A percentile compares a stretch with the other conserved stretches of the same genome.
These are phyloP conservation scores for Auanema freiburgensis DNA, from an alignment of 2,888 invertebrate species.

Conservation along the genomic window DNA sequence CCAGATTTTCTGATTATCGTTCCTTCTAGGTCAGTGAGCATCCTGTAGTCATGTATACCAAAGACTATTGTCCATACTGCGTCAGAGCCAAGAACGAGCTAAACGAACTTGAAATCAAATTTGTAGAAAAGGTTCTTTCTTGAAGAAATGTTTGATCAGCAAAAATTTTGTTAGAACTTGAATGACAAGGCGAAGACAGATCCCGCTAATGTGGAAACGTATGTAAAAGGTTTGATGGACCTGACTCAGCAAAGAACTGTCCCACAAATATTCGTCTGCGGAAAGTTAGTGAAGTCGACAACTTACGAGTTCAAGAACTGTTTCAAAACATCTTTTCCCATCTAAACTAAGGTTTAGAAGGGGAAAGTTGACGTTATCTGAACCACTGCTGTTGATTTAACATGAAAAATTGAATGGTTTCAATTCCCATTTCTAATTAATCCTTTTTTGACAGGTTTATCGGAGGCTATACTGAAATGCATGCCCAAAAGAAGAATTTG, in stretches of 20 bases:
- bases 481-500: conserved; percentile 32
- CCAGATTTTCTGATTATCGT: too few species aligned
- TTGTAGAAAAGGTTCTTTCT: conserved; percentile 43
- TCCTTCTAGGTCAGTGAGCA: conserved; percentile 19
- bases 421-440: not conserved
- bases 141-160: conserved; percentile 2
- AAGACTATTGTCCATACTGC: conserved; percentile 57
- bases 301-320: not conserved
- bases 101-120: conserved; percentile 47
- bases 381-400: not conserved
- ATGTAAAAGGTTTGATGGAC: conserved; percentile 36
- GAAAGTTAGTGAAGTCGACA: conserved; percentile 30
- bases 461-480: conserved; percentile 41
- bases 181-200: conserved; percentile 27
- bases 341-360: too few species aligned
- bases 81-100: conserved; percentile 54
- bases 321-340: too few species aligned
- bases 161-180: conserved; percentile 26
- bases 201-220: conserved; percentile 26
- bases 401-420: not conserved
- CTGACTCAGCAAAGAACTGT: conserved; percentile 48
- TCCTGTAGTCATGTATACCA: conserved; percentile 58
- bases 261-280: conserved; percentile 62
- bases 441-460: conserved; percentile 26
- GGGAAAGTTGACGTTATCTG: too few species aligned